These are phyloP conservation scores for Lydus trimaculatus DNA, from an alignment of 2,888 invertebrate genomes.

Conservation along the genomic window DNA sequence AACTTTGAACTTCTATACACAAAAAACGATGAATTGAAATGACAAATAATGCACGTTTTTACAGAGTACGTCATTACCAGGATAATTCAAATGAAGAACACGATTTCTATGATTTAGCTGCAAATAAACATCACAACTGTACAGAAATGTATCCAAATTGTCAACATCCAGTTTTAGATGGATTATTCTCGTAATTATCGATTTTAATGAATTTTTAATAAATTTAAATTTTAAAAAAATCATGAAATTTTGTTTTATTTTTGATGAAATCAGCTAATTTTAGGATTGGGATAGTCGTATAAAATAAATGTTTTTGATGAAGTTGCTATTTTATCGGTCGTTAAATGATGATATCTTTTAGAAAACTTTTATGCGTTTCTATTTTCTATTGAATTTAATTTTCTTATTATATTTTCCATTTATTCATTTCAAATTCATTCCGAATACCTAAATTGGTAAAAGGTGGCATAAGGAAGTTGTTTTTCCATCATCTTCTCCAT, in stretches of 20 bases:
- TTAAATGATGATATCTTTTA: not conserved
- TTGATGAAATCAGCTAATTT: not conserved
- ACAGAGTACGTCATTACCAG: constrained; percentile 62
- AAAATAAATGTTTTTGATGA: not conserved
- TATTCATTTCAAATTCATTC: no score
- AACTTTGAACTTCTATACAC: constrained; percentile 44
- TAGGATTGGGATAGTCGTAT: not conserved
- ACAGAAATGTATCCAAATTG: constrained; percentile 61
- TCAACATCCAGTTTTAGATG: constrained; percentile 43
- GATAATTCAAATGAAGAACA: constrained; percentile 45
- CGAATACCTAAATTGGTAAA: no score
- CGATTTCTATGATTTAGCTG: constrained; percentile 61
- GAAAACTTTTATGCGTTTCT: not conserved
- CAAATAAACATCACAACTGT: constrained; percentile 58
- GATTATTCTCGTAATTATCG: constrained; percentile 33
- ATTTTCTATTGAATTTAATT: not conserved
- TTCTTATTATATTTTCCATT: no score
- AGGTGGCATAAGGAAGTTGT: no score
- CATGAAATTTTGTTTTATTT: not conserved
- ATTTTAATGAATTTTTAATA: not conserved
- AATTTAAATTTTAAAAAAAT: not conserved
- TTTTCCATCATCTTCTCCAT: no score
- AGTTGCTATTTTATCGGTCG: not conserved
- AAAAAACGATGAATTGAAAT: no score
- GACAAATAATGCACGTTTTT: no score